Conservation (phyloP, 2,113 vertebrate genomes). For the Notechis scutatus region DNA sequence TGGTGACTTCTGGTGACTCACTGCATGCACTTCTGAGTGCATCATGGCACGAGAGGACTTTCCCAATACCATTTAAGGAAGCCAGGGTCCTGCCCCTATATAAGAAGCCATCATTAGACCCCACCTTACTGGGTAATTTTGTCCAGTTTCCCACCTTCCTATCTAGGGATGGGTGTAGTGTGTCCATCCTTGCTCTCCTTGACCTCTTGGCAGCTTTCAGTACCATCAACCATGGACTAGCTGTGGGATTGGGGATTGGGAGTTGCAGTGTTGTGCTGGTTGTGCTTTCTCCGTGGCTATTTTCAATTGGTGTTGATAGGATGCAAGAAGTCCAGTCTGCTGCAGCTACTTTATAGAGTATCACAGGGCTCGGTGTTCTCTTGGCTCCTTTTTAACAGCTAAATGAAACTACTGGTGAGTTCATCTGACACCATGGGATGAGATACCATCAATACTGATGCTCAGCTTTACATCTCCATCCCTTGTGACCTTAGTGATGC, state of each 20-base stretch:
- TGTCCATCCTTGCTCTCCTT: not conserved
- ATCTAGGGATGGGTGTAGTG: not conserved
- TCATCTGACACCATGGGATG: not conserved
- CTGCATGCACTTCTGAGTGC: not conserved
- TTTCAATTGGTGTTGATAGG: not conserved
- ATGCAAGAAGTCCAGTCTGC: not conserved
- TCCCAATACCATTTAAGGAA: not conserved
- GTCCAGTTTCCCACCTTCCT: not conserved
- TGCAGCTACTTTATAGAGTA: not conserved
- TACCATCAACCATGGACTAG: not conserved
- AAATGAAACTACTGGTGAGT: not conserved
- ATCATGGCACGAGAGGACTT: not conserved
- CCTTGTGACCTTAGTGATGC: not conserved
- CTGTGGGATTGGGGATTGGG: not conserved
- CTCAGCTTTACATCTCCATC: not conserved
- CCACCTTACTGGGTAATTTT: not conserved
- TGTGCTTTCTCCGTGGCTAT: not conserved
- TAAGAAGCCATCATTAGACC: no score
- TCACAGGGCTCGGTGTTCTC: not conserved
- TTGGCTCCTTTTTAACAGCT: not conserved
- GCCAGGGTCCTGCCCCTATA: not conserved
- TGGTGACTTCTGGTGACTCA: not conserved
- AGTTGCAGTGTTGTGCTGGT: not conserved
- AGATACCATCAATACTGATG: not conserved
- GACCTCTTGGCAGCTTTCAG: not conserved